Percentiles rank a stretch among this genome's conserved stretches.
Conservation (phyloP, 2,797 vertebrate species). For the Okamejei kenojei region DNA sequence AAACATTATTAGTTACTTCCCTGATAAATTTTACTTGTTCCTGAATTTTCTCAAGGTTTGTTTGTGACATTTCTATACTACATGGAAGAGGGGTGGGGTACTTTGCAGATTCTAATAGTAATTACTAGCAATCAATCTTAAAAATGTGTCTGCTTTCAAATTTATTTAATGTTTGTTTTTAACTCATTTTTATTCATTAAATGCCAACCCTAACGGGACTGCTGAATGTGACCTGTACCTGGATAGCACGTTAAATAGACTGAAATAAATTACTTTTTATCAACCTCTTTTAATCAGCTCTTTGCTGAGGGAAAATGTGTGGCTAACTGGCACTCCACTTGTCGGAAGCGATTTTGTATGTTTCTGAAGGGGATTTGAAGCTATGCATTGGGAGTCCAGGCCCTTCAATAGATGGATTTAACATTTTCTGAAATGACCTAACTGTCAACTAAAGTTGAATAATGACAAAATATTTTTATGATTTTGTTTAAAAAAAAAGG, state of each 20-base stretch:
- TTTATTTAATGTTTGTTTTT: not conserved
- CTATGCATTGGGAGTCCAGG: conserved; percentile 53
- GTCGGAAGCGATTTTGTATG: conserved; percentile 23
- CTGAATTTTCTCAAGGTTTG: not conserved
- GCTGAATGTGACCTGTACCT: not conserved
- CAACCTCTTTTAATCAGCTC: not conserved
- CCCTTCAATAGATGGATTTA: conserved; percentile 45
- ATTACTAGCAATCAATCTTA: not conserved
- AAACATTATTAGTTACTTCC: not conserved
- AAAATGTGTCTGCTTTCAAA: not conserved
- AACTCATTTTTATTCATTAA: not conserved
- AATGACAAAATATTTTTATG: conserved; percentile 44
- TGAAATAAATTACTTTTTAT: not conserved
- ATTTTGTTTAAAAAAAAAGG: conserved; percentile 43
- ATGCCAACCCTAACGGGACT: not conserved
- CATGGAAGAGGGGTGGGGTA: too few species aligned
- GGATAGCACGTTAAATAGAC: not conserved
- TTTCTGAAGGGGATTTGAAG: conserved; percentile 52
- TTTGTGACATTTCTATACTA: not conserved
- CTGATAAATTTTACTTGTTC: not conserved
- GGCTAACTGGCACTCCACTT: not conserved
- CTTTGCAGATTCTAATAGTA: not conserved
- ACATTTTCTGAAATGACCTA: conserved; percentile 43
- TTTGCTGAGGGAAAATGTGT: conserved; percentile 13
- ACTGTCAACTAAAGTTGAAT: conserved; percentile 41